phyloP scores from a whole-genome alignment of 2,797 vertebrate species.

The Lepus townsendii region DNA sequence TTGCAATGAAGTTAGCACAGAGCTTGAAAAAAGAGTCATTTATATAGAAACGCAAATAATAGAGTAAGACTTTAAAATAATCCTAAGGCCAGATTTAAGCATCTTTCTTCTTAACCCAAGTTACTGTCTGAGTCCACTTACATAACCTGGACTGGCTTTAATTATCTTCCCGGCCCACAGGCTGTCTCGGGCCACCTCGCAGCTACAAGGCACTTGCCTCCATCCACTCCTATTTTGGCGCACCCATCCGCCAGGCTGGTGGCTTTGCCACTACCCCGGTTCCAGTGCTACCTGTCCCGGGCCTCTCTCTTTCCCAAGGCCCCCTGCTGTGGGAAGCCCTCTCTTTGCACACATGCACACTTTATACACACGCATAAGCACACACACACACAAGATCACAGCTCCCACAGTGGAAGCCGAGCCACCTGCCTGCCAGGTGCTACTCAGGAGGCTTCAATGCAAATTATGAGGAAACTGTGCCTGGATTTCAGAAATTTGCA shows the following conservation, averaged over 20 bases:
- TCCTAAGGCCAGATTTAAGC: slow-evolving; percentile 67
- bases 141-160: slow-evolving; percentile 47
- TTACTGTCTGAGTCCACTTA: slow-evolving; percentile 49
- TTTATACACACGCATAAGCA: too few relatives aligned
- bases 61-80: slow-evolving; percentile 72
- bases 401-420: neutral
- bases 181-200: neutral
- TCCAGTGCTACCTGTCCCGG: accelerated
- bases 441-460: neutral
- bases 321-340: neutral
- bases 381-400: neutral
- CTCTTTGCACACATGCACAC: neutral
- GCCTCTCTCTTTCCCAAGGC: neutral
- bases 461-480: too few relatives aligned
- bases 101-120: slow-evolving; percentile 63
- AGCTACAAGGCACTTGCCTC: neutral
- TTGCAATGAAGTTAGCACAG: slow-evolving; percentile 58
- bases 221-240: neutral
- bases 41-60: slow-evolving; percentile 75
- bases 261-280: neutral
- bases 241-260: neutral
- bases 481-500: too few relatives aligned
- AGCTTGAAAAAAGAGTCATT: slow-evolving; percentile 63
- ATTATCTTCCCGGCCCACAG: slow-evolving; percentile 39
- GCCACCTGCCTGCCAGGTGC: neutral